Base-by-base conservation (phyloP, 2,113 vertebrate species). In the Epinephelus cyanopodus region DNA sequence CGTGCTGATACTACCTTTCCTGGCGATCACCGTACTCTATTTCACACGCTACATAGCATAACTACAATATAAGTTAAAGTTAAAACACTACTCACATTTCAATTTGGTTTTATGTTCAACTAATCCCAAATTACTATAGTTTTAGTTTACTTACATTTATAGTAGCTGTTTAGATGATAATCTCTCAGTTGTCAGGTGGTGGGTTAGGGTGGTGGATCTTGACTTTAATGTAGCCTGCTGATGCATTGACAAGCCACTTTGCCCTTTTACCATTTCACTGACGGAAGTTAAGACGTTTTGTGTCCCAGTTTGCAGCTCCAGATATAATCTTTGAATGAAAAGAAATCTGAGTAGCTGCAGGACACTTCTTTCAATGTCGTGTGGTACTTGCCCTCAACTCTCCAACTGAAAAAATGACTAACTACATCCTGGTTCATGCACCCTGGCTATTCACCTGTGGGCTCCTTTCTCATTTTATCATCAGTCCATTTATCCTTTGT, bases 401-500 rank as follows among this genome's bases (percentile, higher is more conserved):
- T 48, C 5, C 52, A 33, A 15, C 2, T 21, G 9, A 71, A 69
- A 37, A 90, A 89, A 89, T 65, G 76, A 45, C 29, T 75, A 60
- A 77, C 81, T 39, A 70, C 29, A 76, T 90, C 87, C 83, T 74
- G 87, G 90, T 91, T 89, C 70, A 39, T 68, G 54, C 18, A 60
- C 58, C 19, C 8, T 2, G 19, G 14, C 3, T 57, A 61, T 58
- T 82, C 25, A 18, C n/a, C n/a, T 2, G 11, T 45, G 12, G 1
- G 0, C 29, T 23, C 15, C 27, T 62, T 37, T 29, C 0, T 62
- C 50, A 39, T 25, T 48, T 61, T 53, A 3, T n/a, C 50, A 83
- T 33, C 33, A 14, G 5, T 56, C 52, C 21, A 4, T 63, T 68
- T 57, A 33, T 62, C 25, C 3, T 71, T 7, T 37, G 6, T 69